phyloP scores from a whole-genome alignment of 2,888 invertebrate species.

The Amblyjoppa fuscipennis region DNA sequence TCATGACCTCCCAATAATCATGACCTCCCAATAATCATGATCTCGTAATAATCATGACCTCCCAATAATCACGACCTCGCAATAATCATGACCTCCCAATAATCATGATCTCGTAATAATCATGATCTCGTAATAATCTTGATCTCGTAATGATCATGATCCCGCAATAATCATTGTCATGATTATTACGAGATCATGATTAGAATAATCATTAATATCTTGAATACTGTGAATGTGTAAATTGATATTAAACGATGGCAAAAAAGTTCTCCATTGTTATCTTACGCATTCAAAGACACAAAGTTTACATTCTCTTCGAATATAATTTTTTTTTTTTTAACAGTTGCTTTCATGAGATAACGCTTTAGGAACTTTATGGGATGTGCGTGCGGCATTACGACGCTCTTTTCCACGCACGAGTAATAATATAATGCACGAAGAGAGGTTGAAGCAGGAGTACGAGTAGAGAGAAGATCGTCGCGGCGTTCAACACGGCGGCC shows the following conservation, averaged over 20 bases:
- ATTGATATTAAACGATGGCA: background rate
- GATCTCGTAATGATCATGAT: background rate
- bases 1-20: too few species aligned
- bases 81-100: too few species aligned
- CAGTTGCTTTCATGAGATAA: background rate
- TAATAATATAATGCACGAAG: constrained; percentile 11
- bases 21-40: too few species aligned
- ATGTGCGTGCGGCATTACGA: background rate
- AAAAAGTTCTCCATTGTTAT: background rate
- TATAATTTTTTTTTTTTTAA: too few species aligned
- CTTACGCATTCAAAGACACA: too few species aligned
- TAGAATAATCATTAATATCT: background rate
- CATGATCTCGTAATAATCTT: too few species aligned
- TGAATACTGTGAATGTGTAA: background rate
- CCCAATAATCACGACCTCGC: too few species aligned
- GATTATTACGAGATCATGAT: background rate
- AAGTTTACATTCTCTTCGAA: too few species aligned
- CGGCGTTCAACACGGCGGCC: constrained; percentile 13
- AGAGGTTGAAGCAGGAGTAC: background rate
- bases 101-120: too few species aligned
- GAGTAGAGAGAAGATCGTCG: constrained; percentile 7
- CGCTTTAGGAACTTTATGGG: background rate
- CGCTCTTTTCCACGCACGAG: background rate
- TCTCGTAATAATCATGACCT: too few species aligned
- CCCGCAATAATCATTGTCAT: background rate